Evolutionary conservation across 2,888 invertebrate species (phyloP).

Genomic region (Isoperla grammatica): DNA sequence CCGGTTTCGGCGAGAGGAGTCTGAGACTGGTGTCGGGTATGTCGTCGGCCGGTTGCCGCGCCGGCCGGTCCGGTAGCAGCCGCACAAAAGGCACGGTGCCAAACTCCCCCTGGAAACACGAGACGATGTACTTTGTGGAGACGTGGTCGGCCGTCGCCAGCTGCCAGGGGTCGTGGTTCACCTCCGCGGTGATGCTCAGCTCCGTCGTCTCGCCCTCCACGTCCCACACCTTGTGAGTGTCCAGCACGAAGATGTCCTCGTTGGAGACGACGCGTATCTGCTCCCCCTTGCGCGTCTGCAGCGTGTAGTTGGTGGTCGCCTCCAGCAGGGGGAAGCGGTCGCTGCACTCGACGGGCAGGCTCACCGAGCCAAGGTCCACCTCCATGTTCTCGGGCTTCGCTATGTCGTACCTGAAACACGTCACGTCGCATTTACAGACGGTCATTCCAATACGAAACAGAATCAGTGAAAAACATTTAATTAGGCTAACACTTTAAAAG

Average conservation of each 20-base stretch:
- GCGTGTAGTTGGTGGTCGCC: slow-evolving; percentile 68
- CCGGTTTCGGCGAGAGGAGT: neutral
- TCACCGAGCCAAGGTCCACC: slow-evolving; percentile 59
- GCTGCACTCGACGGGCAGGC: slow-evolving; percentile 58
- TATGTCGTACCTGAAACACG: slow-evolving; percentile 31
- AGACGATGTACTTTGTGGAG: slow-evolving; percentile 71
- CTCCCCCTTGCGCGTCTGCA: slow-evolving; percentile 75
- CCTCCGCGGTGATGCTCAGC: slow-evolving; percentile 50
- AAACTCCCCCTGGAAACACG: slow-evolving; percentile 78
- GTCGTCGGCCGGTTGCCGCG: slow-evolving; percentile 40
- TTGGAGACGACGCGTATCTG: slow-evolving; percentile 69
- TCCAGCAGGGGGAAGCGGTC: slow-evolving; percentile 61
- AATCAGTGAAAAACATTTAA: no score
- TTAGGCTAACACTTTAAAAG: no score
- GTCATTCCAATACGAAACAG: no score
- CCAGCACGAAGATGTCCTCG: slow-evolving; percentile 75
- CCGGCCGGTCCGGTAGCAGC: slow-evolving; percentile 47
- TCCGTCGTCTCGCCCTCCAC: slow-evolving; percentile 53
- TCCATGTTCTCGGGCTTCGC: slow-evolving; percentile 42
- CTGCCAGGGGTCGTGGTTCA: slow-evolving; percentile 69
- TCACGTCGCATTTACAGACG: slow-evolving; percentile 35
- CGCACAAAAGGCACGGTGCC: slow-evolving; percentile 74
- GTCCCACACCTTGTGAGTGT: slow-evolving; percentile 74
- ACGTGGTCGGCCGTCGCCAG: slow-evolving; percentile 50
- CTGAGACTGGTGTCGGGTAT: slow-evolving; percentile 39